Conservation (phyloP, 2,888 invertebrate species). For the Cyclophora punctaria region DNA sequence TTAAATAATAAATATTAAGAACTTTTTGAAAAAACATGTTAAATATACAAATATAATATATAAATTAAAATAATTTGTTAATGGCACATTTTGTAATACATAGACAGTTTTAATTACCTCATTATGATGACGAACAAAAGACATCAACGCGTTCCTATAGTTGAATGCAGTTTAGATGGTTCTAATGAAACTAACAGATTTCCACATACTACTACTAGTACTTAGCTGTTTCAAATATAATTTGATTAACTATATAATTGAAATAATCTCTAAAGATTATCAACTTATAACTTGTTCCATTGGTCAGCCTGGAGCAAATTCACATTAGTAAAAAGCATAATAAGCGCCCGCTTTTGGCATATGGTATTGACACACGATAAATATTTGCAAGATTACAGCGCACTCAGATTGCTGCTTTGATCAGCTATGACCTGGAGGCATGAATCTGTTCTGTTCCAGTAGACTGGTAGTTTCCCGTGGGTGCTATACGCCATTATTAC, state of each 20-base stretch:
- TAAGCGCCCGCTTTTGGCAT: conserved; percentile 70
- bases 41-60: background rate
- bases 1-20: background rate
- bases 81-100: no score
- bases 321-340: conserved; percentile 71
- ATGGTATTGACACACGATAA: conserved; percentile 72
- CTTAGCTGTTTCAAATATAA: no score
- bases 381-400: conserved; percentile 62
- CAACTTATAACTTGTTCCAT: conserved; percentile 20
- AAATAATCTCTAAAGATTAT: no score
- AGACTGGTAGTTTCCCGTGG: conserved; percentile 30
- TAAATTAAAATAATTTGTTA: background rate
- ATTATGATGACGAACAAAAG: background rate
- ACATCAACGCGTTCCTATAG: conserved; percentile 1
- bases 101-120: no score
- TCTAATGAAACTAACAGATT: no score
- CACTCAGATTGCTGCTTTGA: conserved; percentile 46
- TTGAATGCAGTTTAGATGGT: background rate
- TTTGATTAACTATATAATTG: no score
- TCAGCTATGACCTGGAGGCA: conserved; percentile 30
- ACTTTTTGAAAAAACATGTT: background rate
- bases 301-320: conserved; percentile 45
- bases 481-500: conserved; percentile 6
- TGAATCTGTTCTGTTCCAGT: conserved; percentile 21
- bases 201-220: no score